Percentiles rank a stretch among this genome's conserved stretches.
Evolutionary conservation across 2,888 invertebrate species (phyloP).

Genomic region (Ceramica pisi): DNA sequence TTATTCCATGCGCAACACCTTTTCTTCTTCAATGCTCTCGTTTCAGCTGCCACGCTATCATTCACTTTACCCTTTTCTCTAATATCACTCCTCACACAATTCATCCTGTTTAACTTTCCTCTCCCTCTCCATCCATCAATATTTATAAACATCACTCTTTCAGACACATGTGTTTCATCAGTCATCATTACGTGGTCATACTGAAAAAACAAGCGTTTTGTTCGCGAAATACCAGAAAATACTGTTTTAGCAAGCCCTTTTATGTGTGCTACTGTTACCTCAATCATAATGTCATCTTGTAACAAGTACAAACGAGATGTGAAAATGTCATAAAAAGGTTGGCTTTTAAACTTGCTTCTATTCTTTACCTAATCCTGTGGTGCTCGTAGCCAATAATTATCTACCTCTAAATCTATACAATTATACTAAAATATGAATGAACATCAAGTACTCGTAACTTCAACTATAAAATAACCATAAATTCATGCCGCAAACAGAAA

Average conservation of each 20-base stretch:
- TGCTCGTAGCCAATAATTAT: neutral
- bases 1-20: too few species aligned
- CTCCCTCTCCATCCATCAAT: neutral
- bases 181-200: neutral
- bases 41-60: too few species aligned
- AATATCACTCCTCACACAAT: neutral
- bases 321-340: neutral
- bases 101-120: neutral
- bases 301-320: neutral
- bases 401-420: neutral
- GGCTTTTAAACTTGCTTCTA: neutral
- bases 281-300: too few species aligned
- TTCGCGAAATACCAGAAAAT: neutral
- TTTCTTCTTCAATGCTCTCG: too few species aligned
- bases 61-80: neutral
- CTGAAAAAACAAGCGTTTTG: neutral
- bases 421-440: neutral
- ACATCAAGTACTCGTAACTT: neutral
- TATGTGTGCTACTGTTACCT: too few species aligned
- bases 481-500: constrained; percentile 8
- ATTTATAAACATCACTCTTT: neutral
- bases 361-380: neutral
- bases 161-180: neutral
- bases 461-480: constrained; percentile 25
- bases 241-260: too few species aligned